Percentiles rank a stretch among this genome's conserved stretches.
Conservation (phyloP, 1,140 invertebrate genomes). For the Homarus americanus region DNA sequence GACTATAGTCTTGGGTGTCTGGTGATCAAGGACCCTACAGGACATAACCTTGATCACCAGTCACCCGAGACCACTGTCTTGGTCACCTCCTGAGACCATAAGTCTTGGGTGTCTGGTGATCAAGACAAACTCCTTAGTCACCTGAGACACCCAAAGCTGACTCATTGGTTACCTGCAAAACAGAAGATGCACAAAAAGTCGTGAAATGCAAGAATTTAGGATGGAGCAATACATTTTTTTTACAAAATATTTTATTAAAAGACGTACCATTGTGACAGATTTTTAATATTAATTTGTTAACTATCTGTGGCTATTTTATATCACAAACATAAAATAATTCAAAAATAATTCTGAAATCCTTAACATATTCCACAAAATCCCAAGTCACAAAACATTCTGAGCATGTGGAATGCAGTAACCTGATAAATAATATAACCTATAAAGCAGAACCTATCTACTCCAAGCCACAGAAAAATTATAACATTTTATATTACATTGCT, state of each 20-base stretch:
- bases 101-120: too few relatives aligned
- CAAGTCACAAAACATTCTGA: slow-evolving; percentile 56
- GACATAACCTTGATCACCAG: too few relatives aligned
- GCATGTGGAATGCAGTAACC: slow-evolving; percentile 54
- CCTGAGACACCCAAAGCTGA: too few relatives aligned
- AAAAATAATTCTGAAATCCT: slow-evolving; percentile 28
- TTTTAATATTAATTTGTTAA: slow-evolving; percentile 52
- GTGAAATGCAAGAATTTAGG: not conserved
- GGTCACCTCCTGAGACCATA: too few relatives aligned
- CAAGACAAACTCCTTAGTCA: too few relatives aligned
- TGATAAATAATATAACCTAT: slow-evolving; percentile 53
- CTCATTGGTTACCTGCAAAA: too few relatives aligned
- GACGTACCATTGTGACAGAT: slow-evolving; percentile 65
- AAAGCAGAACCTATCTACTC: slow-evolving; percentile 47
- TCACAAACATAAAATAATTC: slow-evolving; percentile 46
- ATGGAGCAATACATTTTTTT: slow-evolving; percentile 21
- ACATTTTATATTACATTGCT: slow-evolving; percentile 57
- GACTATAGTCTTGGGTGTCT: too few relatives aligned
- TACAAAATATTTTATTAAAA: slow-evolving; percentile 72
- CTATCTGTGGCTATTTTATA: slow-evolving; percentile 65
- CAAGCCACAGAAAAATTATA: slow-evolving; percentile 67
- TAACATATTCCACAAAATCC: slow-evolving; percentile 25
- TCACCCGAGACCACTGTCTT: too few relatives aligned
- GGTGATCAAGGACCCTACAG: too few relatives aligned
- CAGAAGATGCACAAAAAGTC: too few relatives aligned